These are phyloP conservation scores for Sisyra nigra DNA, from an alignment of 2,888 invertebrate species.

Conservation along the genomic window DNA sequence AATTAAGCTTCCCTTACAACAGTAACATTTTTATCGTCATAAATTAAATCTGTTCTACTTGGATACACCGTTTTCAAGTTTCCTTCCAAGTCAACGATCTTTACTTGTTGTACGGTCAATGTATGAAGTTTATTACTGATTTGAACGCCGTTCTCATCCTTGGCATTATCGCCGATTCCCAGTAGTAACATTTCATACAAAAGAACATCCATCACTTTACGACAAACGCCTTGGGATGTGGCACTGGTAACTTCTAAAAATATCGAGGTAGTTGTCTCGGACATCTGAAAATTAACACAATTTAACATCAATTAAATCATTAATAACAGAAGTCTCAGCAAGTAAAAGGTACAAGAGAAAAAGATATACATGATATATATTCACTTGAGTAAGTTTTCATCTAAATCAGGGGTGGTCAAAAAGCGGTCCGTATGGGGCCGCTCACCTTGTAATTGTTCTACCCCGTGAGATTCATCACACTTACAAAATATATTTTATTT, in stretches of 20 bases:
- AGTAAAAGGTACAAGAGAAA: too few relatives aligned
- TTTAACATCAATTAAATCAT: too few relatives aligned
- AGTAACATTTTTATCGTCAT: constrained; percentile 21
- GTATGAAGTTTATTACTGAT: constrained; percentile 15
- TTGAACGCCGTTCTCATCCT: constrained; percentile 17
- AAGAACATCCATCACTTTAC: constrained; percentile 47
- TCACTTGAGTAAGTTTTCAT: too few relatives aligned
- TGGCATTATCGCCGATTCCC: constrained; percentile 29
- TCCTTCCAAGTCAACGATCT: constrained; percentile 45
- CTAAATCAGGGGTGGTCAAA: too few relatives aligned
- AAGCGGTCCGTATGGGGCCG: too few relatives aligned
- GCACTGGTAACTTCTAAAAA: constrained; percentile 65
- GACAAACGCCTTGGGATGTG: constrained; percentile 44
- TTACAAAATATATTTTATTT: too few relatives aligned
- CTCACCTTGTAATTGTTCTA: too few relatives aligned
- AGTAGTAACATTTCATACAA: constrained; percentile 44
- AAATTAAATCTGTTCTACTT: constrained; percentile 51
- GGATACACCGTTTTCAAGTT: constrained; percentile 65
- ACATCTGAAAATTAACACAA: constrained; percentile 38
- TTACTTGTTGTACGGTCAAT: constrained; percentile 46
- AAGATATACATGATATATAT: too few relatives aligned
- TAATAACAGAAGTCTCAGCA: too few relatives aligned
- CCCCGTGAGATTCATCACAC: too few relatives aligned
- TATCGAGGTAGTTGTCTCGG: constrained; percentile 43
- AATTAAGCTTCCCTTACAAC: constrained; percentile 6